Conservation (phyloP, 2,888 invertebrate species). For the Leucania comma region DNA sequence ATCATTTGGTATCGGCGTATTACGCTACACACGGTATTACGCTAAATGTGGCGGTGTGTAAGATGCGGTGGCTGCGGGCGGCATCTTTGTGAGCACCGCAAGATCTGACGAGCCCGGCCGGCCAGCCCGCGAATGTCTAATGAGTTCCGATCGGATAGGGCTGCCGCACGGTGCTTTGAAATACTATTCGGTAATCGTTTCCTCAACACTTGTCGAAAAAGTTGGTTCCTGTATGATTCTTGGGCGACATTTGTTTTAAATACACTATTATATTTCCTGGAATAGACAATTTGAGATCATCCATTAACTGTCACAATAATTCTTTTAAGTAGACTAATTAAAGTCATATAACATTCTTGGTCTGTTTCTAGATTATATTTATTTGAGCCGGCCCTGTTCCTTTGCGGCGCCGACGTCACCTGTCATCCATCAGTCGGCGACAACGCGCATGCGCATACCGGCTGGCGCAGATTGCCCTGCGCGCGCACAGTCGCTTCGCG, state of each 20-base stretch:
- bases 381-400: slow-evolving; percentile 75
- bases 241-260: neutral
- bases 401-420: slow-evolving; percentile 81
- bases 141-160: slow-evolving; percentile 76
- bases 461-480: slow-evolving; percentile 67
- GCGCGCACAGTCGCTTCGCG: slow-evolving; percentile 67
- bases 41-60: slow-evolving; percentile 65
- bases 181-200: slow-evolving; percentile 1
- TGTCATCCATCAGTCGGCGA: slow-evolving; percentile 90
- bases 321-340: slow-evolving; percentile 67
- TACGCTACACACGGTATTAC: slow-evolving; percentile 57
- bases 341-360: slow-evolving; percentile 53
- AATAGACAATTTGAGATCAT: slow-evolving; percentile 63
- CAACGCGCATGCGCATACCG: slow-evolving; percentile 86
- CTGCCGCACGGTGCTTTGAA: slow-evolving; percentile 49
- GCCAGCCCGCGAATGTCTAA: slow-evolving; percentile 77
- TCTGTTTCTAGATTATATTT: slow-evolving; percentile 75
- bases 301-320: slow-evolving; percentile 72
- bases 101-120: slow-evolving; percentile 56
- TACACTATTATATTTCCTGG: slow-evolving; percentile 29
- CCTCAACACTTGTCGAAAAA: neutral
- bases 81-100: slow-evolving; percentile 68
- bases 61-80: slow-evolving; percentile 64
- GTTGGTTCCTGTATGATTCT: neutral
- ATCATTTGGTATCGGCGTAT: slow-evolving; percentile 61